Conservation (phyloP, 2,888 invertebrate genomes). For the Amiota mariae region DNA sequence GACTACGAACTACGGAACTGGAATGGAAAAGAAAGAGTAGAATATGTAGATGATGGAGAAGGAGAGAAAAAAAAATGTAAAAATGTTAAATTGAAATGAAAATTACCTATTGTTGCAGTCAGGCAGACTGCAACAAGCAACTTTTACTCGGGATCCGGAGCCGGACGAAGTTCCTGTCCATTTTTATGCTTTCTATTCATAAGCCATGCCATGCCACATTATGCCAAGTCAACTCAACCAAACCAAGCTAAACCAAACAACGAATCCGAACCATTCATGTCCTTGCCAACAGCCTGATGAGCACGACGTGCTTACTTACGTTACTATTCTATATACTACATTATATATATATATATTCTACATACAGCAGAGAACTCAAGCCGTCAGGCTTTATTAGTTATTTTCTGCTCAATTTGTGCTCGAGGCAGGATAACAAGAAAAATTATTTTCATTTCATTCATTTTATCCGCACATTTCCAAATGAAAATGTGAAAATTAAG, state of each 20-base stretch:
- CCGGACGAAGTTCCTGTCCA: slow-evolving; percentile 2
- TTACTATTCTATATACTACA: too few relatives aligned
- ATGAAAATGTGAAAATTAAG: slow-evolving; percentile 40
- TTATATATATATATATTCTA: neutral
- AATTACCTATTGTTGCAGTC: slow-evolving; percentile 65
- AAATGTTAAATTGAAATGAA: slow-evolving; percentile 66
- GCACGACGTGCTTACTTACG: too few relatives aligned
- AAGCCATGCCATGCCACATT: slow-evolving; percentile 47
- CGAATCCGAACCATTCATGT: slow-evolving; percentile 30
- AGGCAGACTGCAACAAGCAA: slow-evolving; percentile 50
- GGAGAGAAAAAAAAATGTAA: slow-evolving; percentile 53
- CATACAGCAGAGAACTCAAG: slow-evolving; percentile 29
- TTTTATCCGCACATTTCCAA: slow-evolving; percentile 55
- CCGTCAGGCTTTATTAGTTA: slow-evolving; percentile 69
- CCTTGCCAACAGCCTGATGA: slow-evolving; percentile 9
- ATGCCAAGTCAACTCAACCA: neutral
- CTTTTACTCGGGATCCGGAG: slow-evolving; percentile 36
- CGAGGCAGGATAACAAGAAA: slow-evolving; percentile 67
- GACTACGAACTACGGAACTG: too few relatives aligned
- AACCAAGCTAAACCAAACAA: slow-evolving; percentile 18
- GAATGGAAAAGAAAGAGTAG: too few relatives aligned
- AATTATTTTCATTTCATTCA: slow-evolving; percentile 68
- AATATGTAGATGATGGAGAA: slow-evolving; percentile 38
- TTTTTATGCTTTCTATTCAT: slow-evolving; percentile 13
- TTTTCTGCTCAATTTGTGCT: slow-evolving; percentile 71